A percentile compares a stretch with the other conserved stretches of the same genome.
phyloP scores from a whole-genome alignment of 2,888 invertebrate genomes.

The Capitulum mitella region DNA sequence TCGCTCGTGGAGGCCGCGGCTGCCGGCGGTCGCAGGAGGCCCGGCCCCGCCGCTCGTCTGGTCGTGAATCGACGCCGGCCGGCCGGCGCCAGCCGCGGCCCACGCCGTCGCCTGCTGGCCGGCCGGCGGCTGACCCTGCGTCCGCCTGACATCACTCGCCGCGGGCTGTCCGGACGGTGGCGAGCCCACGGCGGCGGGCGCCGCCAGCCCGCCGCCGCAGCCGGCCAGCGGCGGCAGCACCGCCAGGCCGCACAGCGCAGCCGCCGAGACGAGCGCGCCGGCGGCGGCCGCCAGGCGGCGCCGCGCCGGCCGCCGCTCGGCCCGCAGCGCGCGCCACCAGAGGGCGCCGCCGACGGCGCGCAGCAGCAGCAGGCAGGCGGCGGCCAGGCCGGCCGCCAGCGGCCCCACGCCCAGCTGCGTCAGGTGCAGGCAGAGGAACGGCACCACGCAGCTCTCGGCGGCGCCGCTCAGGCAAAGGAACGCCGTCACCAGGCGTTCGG shows the following conservation, averaged over 20 bases:
- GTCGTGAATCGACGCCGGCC: not conserved
- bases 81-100: too few relatives aligned
- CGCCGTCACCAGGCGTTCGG: not conserved
- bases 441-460: slow-evolving; percentile 6
- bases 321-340: slow-evolving; percentile 1
- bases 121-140: too few relatives aligned
- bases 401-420: slow-evolving; percentile 1
- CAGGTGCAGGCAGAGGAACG: slow-evolving; percentile 15
- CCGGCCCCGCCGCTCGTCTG: too few relatives aligned
- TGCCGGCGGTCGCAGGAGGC: too few relatives aligned
- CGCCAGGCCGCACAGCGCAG: not conserved
- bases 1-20: too few relatives aligned
- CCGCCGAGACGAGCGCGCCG: not conserved
- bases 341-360: not conserved
- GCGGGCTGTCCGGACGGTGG: too few relatives aligned
- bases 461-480: slow-evolving; percentile 8
- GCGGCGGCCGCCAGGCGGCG: not conserved
- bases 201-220: too few relatives aligned
- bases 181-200: too few relatives aligned
- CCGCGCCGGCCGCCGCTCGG: not conserved
- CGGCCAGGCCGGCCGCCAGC: not conserved
- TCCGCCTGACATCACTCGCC: too few relatives aligned
- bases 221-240: not conserved
- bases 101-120: too few relatives aligned
- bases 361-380: not conserved